A percentile compares a stretch with the other conserved stretches of the same genome.
These are phyloP conservation scores for Pampus argenteus DNA, from an alignment of 2,797 vertebrate species.

Conservation along the genomic window DNA sequence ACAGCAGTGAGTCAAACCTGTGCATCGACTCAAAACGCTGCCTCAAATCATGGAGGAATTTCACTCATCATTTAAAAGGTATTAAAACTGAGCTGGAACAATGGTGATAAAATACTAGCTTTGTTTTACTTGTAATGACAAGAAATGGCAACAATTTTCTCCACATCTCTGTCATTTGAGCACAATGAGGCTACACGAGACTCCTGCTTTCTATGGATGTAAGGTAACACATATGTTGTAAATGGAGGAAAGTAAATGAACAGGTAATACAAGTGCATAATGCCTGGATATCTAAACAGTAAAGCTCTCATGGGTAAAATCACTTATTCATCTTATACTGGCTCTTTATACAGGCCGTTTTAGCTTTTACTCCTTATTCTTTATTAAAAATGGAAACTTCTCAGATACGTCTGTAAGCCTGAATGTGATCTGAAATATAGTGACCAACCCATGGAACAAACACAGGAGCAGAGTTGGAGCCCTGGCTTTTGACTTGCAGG, in stretches of 20 bases:
- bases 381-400: too few relatives aligned
- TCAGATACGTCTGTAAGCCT: too few relatives aligned
- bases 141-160: too few relatives aligned
- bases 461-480: too few relatives aligned
- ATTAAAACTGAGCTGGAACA: not conserved
- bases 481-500: too few relatives aligned
- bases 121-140: not conserved
- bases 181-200: slow-evolving; percentile 11
- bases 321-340: too few relatives aligned
- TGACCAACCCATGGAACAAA: too few relatives aligned
- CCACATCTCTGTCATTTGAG: slow-evolving; percentile 5
- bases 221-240: not conserved
- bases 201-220: not conserved
- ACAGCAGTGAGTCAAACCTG: slow-evolving; percentile 19
- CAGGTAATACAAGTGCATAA: not conserved
- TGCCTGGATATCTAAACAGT: not conserved
- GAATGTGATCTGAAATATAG: too few relatives aligned
- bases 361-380: too few relatives aligned
- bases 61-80: not conserved
- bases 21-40: not conserved
- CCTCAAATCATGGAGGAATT: not conserved
- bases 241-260: slow-evolving; percentile 9
- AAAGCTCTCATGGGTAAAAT: not conserved
- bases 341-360: too few relatives aligned
- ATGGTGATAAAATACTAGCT: not conserved